Evolutionary conservation across 2,113 vertebrate genomes (phyloP), one percentile per base, ranked within the genome.

Genomic region (Takifugu flavidus): DNA sequence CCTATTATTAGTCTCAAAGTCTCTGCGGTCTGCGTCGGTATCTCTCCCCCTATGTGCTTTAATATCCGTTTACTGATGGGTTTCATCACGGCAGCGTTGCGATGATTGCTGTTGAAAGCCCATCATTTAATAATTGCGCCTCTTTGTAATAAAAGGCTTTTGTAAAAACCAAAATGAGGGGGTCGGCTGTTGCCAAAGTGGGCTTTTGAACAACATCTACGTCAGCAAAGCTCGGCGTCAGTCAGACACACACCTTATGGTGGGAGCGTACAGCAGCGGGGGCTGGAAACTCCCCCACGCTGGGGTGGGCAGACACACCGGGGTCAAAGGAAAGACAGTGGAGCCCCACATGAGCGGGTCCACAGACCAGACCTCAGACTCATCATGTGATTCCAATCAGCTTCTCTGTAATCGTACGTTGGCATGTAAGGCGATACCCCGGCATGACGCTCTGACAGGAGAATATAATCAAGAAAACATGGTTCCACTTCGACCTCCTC

Each of bases 401-500:
- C 13, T 39, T n/a, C 56, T 59, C 50, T 20, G 42, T 28, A 76
- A 74, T 55, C 67, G n/a, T 6, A 45, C 45, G 46, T 39, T 56
- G 15, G 31, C 52, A 29, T 49, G 64, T 44, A 43, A 66, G 25
- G 42, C 31, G 45, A 49, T n/a, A 64, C 53, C 43, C 26, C 45
- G 63, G 52, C 74, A 56, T 56, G 28, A 13, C 43, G 47, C 55
- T 31, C 63, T 26, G 47, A 63, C 14, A 34, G 28, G 63, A 57
- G 52, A 57, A 46, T 44, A n/a, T 57, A 62, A 66, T 49, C 34
- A 59, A 54, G 50, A 62, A 62, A 77, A 77, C 28, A 42, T 51
- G 75, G 54, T 56, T 50, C 26, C 58, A 2, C 54, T 72, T 75
- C 15, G 52, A 52, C 67, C 20, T 64, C 0, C 57, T 29, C 43